A percentile compares a stretch with the other conserved stretches of the same genome.
phyloP scores from a whole-genome alignment of 2,113 vertebrate genomes.

The Nesogale talazaci region DNA sequence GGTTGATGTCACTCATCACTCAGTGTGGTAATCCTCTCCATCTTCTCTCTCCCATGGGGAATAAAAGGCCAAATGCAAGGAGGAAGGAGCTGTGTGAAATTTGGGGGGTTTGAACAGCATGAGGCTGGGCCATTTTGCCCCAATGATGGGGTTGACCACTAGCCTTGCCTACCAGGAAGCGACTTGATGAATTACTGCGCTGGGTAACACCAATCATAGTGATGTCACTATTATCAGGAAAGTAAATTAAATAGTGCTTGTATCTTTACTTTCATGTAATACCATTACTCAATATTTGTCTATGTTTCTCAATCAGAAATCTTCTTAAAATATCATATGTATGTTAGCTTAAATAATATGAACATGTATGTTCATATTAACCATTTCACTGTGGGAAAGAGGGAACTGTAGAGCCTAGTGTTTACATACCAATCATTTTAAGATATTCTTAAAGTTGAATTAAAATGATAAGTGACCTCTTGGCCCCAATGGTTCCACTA shows the following conservation, averaged over 20 bases:
- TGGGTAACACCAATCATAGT: neutral
- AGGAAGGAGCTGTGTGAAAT: too few species aligned
- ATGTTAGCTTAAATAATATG: neutral
- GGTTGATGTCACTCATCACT: too few species aligned
- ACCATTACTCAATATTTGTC: constrained; percentile 4
- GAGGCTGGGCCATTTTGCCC: too few species aligned
- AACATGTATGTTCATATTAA: neutral
- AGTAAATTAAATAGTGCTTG: neutral
- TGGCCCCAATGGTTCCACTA: constrained; percentile 46
- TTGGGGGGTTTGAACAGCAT: too few species aligned
- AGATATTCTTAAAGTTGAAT: constrained; percentile 61
- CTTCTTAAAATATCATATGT: neutral
- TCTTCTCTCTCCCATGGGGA: too few species aligned
- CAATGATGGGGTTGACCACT: too few species aligned
- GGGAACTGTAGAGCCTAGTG: neutral
- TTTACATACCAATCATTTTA: constrained; percentile 59
- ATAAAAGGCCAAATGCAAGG: too few species aligned
- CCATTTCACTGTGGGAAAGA: neutral
- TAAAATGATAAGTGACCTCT: constrained; percentile 46
- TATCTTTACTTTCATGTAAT: neutral
- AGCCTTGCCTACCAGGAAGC: too few species aligned
- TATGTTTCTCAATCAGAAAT: neutral
- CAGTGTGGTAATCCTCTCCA: too few species aligned
- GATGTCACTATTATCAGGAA: neutral
- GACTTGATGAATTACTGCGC: too few species aligned